Percentiles rank a stretch among this genome's conserved stretches.
These are phyloP conservation scores for Eupeodes luniger DNA, from an alignment of 2,888 invertebrate genomes.

Conservation along the genomic window DNA sequence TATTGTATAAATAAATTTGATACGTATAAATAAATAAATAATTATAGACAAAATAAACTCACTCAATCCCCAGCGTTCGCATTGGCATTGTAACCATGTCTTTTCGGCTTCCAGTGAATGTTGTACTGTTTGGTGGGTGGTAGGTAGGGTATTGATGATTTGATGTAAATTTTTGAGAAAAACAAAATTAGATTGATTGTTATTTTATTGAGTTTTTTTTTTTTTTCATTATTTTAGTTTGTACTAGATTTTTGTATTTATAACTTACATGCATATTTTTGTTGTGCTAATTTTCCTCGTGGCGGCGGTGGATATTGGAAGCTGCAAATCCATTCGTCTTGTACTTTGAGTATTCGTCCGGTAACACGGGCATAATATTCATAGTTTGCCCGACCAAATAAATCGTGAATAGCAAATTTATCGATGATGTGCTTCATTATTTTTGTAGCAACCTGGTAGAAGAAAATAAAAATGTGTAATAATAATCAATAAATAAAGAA, in stretches of 20 bases:
- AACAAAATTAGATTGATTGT: constrained; percentile 18
- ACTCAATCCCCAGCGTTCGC: constrained; percentile 92
- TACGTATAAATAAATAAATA: constrained; percentile 4
- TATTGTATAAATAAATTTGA: neutral
- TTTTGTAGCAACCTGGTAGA: constrained; percentile 93
- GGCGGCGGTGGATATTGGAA: constrained; percentile 94
- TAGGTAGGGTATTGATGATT: neutral
- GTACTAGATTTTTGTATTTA: neutral
- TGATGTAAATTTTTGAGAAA: constrained; percentile 15
- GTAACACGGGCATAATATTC: constrained; percentile 98
- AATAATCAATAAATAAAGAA: neutral
- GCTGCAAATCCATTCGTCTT: constrained; percentile 98
- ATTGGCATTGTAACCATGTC: constrained; percentile 95
- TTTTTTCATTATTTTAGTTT: neutral
- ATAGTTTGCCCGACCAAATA: constrained; percentile 97
- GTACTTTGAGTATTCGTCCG: constrained; percentile 95
- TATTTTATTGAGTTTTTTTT: neutral
- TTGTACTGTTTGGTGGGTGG: constrained; percentile 87
- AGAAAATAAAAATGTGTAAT: neutral
- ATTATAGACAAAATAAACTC: constrained; percentile 78
- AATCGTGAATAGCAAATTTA: constrained; percentile 97
- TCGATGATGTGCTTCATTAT: constrained; percentile 99
- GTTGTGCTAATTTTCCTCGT: constrained; percentile 87
- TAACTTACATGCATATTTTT: constrained; percentile 88
- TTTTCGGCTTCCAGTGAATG: constrained; percentile 94